phyloP scores from a whole-genome alignment of 2,888 invertebrate species.

The Spodoptera exigua region DNA sequence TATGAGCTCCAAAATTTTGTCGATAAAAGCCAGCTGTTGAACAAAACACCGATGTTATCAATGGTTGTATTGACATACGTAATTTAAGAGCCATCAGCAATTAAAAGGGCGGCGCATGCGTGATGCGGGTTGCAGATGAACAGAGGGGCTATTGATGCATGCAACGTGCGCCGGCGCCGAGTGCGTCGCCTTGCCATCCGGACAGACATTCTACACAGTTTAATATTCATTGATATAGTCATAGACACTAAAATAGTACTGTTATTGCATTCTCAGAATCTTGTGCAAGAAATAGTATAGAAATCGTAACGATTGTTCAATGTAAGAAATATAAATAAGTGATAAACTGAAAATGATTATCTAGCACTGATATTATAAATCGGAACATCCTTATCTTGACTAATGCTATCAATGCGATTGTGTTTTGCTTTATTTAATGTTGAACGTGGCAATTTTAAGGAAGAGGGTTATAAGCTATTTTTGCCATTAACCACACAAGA shows the following conservation, averaged over 20 bases:
- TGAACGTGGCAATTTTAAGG: no score
- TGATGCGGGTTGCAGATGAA: constrained; percentile 80
- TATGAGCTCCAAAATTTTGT: constrained; percentile 8
- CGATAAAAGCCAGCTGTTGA: constrained; percentile 43
- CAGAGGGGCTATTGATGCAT: constrained; percentile 70
- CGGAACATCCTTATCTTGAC: not conserved
- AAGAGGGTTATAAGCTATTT: no score
- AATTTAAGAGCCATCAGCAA: constrained; percentile 71
- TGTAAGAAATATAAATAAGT: constrained; percentile 41
- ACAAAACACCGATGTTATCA: constrained; percentile 41
- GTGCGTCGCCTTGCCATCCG: constrained; percentile 61
- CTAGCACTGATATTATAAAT: constrained; percentile 14
- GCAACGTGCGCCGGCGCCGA: constrained; percentile 60
- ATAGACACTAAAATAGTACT: constrained; percentile 31
- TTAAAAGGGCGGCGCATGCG: constrained; percentile 74
- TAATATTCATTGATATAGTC: constrained; percentile 56
- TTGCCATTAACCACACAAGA: no score
- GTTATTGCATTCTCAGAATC: constrained; percentile 33
- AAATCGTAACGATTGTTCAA: constrained; percentile 28
- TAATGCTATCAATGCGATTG: no score
- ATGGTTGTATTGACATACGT: constrained; percentile 59
- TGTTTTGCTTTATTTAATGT: no score
- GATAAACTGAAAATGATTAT: constrained; percentile 23
- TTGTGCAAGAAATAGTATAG: constrained; percentile 14
- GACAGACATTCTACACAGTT: constrained; percentile 45